Evolutionary conservation across 2,797 vertebrate genomes (phyloP), one percentile per base, ranked within the genome.

Genomic region (Hirundo rustica): DNA sequence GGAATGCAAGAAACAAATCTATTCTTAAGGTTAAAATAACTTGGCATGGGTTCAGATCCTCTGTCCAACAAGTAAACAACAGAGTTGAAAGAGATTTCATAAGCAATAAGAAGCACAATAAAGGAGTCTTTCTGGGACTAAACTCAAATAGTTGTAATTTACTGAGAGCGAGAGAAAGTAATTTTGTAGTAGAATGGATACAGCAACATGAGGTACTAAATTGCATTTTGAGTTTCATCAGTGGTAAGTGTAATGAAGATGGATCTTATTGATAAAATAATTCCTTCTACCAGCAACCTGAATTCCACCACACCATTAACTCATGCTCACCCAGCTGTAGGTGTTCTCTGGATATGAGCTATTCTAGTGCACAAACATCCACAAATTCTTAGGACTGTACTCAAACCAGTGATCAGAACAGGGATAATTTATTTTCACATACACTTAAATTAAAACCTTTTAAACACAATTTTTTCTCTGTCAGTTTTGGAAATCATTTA

Each of bases 401-500:
- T 64, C 36, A 57, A 90, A 74, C 4, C 18, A 67, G 44, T 1
- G 9, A 74, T 72, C 34, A 27, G 34, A 84, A 50, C 16, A 76
- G 25, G 22, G 5, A 29, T 61, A 91, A 66, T n/a, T 89, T 90
- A 62, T 71, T 95, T 64, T 79, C 62, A 93, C 84, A 80, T 53
- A 42, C 29, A 60, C n/a, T 74, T 84, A 64, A 74, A 83, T 36
- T 72, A 73, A 89, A 96, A 90, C 66, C 48, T 94, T 95, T 92
- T 65, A 86, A 92, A 94, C 36, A 89, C 4, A 21, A 83, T 78
- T 85, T 84, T 88, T 75, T 22, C 13, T 80, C 68, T 61, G 27
- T 55, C 60, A 73, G 13, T 67, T 93, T 81, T 82, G 13, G 95
- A 98, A 98, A 85, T 96, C 96, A 97, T 96, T 96, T 90, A 97